These are phyloP conservation scores for Hyla sarda DNA, from an alignment of 2,113 vertebrate species.

Conservation along the genomic window DNA sequence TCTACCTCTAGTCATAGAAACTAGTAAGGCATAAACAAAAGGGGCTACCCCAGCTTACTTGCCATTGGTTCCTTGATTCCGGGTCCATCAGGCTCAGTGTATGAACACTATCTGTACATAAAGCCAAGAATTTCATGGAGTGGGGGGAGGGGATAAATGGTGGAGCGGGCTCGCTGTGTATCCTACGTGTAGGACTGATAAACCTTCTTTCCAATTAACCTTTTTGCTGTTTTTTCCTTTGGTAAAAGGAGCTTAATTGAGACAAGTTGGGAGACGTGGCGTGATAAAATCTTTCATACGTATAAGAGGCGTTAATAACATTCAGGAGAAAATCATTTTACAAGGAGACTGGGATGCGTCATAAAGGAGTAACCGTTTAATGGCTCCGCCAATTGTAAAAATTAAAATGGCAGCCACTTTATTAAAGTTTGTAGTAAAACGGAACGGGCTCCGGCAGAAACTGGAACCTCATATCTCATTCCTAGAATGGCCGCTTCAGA, in stretches of 20 bases:
- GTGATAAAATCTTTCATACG: slow-evolving; percentile 21
- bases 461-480: not conserved
- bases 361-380: slow-evolving; percentile 33
- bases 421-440: not conserved
- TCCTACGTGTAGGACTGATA: not conserved
- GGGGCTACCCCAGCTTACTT: too few species aligned
- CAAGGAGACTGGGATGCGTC: slow-evolving; percentile 26
- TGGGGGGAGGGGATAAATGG: not conserved
- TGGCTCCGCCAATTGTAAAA: not conserved
- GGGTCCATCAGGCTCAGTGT: not conserved
- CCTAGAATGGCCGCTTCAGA: not conserved
- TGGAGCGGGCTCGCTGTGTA: not conserved
- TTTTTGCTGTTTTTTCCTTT: slow-evolving; percentile 22
- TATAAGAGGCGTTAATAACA: slow-evolving; percentile 10
- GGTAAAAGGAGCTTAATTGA: slow-evolving; percentile 6
- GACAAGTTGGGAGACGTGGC: not conserved
- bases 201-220: slow-evolving; percentile 23
- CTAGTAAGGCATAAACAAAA: too few species aligned
- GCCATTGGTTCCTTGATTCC: not conserved
- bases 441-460: not conserved
- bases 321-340: slow-evolving; percentile 35
- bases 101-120: not conserved
- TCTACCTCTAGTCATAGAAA: too few species aligned
- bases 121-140: not conserved
- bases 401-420: not conserved